Evolutionary conservation across 2,888 invertebrate species (phyloP).

Genomic region (Lymantria monacha): DNA sequence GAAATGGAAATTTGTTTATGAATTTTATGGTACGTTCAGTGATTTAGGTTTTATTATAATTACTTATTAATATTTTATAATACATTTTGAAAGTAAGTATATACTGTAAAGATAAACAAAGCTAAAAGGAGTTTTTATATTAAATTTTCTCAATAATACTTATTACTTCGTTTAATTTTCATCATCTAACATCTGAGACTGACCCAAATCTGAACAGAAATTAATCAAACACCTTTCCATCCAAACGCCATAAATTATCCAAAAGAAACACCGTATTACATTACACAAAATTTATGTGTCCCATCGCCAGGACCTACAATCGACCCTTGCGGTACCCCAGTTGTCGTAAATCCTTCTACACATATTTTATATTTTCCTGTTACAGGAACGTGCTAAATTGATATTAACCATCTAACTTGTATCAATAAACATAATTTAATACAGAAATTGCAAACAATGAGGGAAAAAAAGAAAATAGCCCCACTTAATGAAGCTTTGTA

Average conservation of each 20-base stretch:
- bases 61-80: no score
- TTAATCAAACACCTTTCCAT: constrained; percentile 25
- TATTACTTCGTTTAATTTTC: not conserved
- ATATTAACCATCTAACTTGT: constrained; percentile 48
- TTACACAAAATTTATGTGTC: constrained; percentile 29
- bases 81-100: no score
- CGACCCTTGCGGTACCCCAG: constrained; percentile 23
- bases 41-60: not conserved
- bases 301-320: constrained; percentile 25
- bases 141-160: no score
- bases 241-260: constrained; percentile 31
- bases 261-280: constrained; percentile 33
- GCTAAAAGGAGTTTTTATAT: no score
- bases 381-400: constrained; percentile 51
- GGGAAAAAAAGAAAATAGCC: constrained; percentile 13
- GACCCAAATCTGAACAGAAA: constrained; percentile 20
- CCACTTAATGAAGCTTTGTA: constrained; percentile 37
- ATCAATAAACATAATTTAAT: constrained; percentile 44
- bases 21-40: not conserved
- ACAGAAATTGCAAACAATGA: constrained; percentile 31
- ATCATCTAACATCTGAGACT: not conserved
- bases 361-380: constrained; percentile 52
- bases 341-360: constrained; percentile 31
- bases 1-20: constrained; percentile 24
- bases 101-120: no score